Conservation (phyloP, 1,140 invertebrate genomes). For the Mactra quadrangularis region DNA sequence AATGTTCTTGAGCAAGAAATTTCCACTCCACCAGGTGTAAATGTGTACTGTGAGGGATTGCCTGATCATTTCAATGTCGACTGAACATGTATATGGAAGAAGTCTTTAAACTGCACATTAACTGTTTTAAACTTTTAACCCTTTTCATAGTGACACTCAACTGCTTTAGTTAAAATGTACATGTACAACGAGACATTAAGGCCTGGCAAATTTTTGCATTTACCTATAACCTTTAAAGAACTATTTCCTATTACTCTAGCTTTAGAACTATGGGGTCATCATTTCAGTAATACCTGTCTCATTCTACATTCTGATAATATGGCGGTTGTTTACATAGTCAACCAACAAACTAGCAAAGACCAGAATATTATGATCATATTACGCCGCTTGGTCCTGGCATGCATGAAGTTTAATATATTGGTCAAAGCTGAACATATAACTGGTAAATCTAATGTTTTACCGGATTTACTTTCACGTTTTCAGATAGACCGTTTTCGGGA, state of each 20-base stretch:
- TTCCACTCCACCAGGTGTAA: no score
- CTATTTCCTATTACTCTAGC: slow-evolving; percentile 49
- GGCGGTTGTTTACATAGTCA: slow-evolving; percentile 55
- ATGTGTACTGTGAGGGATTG: no score
- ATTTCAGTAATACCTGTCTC: slow-evolving; percentile 34
- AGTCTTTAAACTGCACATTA: no score
- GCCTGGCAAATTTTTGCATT: no score
- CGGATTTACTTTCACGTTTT: slow-evolving; percentile 59
- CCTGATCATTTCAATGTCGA: no score
- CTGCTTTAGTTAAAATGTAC: no score
- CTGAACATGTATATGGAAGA: no score
- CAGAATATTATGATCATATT: slow-evolving; percentile 49
- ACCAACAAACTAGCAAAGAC: slow-evolving; percentile 52
- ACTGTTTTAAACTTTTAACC: no score
- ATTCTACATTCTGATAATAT: slow-evolving; percentile 58
- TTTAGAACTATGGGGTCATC: slow-evolving; percentile 44
- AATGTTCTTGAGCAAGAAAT: no score
- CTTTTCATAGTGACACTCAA: no score
- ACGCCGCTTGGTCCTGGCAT: slow-evolving; percentile 40
- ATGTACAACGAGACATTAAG: no score
- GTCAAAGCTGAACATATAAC: slow-evolving; percentile 40
- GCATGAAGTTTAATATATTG: slow-evolving; percentile 52
- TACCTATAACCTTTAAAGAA: no score
- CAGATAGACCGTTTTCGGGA: slow-evolving; percentile 16
- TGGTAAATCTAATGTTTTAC: slow-evolving; percentile 41